Evolutionary conservation across 2,888 invertebrate species (phyloP), one percentile per base, ranked within the genome.

Genomic region (Bedellia somnulentella): DNA sequence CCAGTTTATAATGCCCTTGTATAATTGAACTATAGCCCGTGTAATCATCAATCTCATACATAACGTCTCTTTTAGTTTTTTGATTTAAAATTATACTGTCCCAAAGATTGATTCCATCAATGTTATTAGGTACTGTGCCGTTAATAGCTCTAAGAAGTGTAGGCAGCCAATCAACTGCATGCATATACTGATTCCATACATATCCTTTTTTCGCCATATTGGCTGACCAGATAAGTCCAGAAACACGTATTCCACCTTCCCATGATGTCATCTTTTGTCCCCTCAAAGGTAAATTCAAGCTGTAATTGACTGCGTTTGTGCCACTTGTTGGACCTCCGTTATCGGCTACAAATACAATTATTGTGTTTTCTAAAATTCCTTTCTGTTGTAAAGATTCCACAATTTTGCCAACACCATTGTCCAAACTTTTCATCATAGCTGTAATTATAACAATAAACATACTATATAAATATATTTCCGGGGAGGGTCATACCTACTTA

Each of bases 341-440:
- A 53, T 95, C 96, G 8, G 92, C 87, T 41, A 87, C 81, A 52
- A 95, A 96, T 1, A 92, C 59, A 30, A 96, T 79, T 26, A 96
- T 81, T 1, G 92, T 87, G 51, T 94, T 86, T 24, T 89, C 71
- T 38, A 94, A 66, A 62, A 93, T 85, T 2, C 78, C 75, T 34
- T 80, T 81, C 0, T 79, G 54, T 30, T 80, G 67, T 31, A 96
- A 62, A 3, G 87, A 82, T 28, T 78, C 52, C 1, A 92, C 77
- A 9, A 95, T 80, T 21, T 82, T 79, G 0, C 93, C 93, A 0
- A 96, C 81, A 22, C 93, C 88, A 34, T 87, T 82, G 52, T 96
- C 96, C 44, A 96, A 63, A 42, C 86, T 86, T 13, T 87, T 83
- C 2, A 93, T 80, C 85, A 94, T 89, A 6, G 89, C 93, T 88